Percentiles rank a stretch among this genome's conserved stretches.
These are phyloP conservation scores for Melanaphis sacchari DNA, from an alignment of 1,140 invertebrate genomes.

Conservation along the genomic window DNA sequence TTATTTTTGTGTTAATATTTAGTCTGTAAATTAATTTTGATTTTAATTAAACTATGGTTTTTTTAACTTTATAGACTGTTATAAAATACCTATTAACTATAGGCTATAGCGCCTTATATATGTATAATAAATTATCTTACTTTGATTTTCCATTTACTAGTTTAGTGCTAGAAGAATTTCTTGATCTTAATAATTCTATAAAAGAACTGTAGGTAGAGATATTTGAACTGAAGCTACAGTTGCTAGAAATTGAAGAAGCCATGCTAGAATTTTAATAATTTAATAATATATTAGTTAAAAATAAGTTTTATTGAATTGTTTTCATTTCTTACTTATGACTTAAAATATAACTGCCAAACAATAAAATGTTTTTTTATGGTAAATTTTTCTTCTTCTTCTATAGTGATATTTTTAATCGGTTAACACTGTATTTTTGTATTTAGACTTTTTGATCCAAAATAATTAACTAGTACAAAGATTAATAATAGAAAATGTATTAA, in stretches of 20 bases:
- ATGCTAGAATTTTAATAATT: not conserved
- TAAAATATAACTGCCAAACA: not conserved
- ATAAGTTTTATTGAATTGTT: not conserved
- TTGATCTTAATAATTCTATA: not conserved
- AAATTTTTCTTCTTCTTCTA: not conserved
- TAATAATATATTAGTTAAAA: not conserved
- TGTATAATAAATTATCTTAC: not conserved
- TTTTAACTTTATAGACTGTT: too few species aligned
- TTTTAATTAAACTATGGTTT: too few species aligned
- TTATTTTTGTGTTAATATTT: not conserved
- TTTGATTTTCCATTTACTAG: not conserved
- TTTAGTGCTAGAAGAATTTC: not conserved
- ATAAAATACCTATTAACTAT: too few species aligned
- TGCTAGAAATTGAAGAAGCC: not conserved
- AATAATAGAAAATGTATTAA: not conserved
- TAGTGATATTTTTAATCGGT: not conserved
- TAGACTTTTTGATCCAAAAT: not conserved
- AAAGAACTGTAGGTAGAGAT: not conserved
- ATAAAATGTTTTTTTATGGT: not conserved
- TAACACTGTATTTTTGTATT: not conserved
- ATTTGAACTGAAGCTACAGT: not conserved
- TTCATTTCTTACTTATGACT: not conserved
- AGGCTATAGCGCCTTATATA: too few species aligned
- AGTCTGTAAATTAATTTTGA: not conserved
- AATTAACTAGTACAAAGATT: not conserved